Evolutionary conservation across 2,888 invertebrate species (phyloP).

Genomic region (Cantharis rustica): DNA sequence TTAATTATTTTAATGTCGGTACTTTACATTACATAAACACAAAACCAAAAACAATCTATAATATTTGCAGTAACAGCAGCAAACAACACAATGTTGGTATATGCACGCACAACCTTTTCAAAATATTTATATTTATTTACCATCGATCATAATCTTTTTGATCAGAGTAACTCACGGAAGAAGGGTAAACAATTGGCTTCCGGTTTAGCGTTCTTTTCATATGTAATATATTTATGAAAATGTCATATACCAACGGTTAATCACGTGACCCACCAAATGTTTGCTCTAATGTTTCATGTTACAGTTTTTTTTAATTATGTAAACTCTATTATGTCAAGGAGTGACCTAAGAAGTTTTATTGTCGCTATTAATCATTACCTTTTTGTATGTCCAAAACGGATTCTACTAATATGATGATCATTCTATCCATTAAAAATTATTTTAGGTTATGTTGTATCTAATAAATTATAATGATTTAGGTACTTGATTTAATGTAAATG

Average conservation of each 20-base stretch:
- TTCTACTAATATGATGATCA: neutral
- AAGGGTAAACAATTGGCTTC: constrained; percentile 32
- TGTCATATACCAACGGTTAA: constrained; percentile 26
- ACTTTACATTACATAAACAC: neutral
- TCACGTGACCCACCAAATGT: constrained; percentile 28
- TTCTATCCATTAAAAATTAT: neutral
- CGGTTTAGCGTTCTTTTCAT: constrained; percentile 30
- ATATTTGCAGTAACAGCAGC: constrained; percentile 25
- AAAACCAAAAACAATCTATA: constrained; percentile 24
- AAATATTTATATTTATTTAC: constrained; percentile 33
- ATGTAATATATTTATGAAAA: constrained; percentile 28
- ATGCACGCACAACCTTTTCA: constrained; percentile 23
- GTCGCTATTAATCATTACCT: neutral
- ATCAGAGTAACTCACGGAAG: constrained; percentile 34
- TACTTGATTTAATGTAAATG: neutral
- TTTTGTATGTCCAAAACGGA: neutral
- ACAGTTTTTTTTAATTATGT: constrained; percentile 1
- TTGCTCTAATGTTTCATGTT: constrained; percentile 16
- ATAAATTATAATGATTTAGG: neutral
- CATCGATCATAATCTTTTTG: constrained; percentile 35
- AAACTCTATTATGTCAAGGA: neutral
- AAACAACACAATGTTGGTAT: constrained; percentile 12
- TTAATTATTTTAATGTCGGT: neutral
- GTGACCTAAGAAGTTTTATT: neutral
- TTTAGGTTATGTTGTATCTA: neutral